A percentile compares a stretch with the other conserved stretches of the same genome.
These are phyloP conservation scores for Sebastes kiyomatsui DNA, from an alignment of 2,797 vertebrate species.

Conservation along the genomic window DNA sequence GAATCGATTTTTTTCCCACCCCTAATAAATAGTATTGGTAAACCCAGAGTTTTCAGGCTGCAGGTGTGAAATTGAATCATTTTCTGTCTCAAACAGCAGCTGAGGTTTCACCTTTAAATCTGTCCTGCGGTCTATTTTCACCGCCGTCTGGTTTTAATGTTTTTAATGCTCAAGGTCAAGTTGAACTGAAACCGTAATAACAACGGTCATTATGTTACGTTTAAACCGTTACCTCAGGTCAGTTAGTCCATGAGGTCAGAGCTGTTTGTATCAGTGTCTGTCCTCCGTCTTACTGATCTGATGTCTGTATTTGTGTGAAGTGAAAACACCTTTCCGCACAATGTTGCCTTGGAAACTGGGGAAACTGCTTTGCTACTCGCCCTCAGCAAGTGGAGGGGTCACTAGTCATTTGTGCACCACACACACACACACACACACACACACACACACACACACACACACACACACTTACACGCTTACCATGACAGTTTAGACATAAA, in stretches of 20 bases:
- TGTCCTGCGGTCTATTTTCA: neutral
- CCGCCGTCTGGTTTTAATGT: neutral
- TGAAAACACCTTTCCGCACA: constrained; percentile 5
- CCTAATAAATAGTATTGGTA: too few species aligned
- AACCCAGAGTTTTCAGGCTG: neutral
- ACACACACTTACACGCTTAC: neutral
- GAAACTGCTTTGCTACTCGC: neutral
- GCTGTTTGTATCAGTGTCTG: neutral
- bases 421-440: neutral
- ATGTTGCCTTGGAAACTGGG: constrained; percentile 65
- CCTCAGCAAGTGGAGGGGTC: constrained; percentile 30
- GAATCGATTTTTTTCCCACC: too few species aligned
- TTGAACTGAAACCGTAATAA: neutral
- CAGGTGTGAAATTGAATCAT: neutral
- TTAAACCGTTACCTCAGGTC: neutral
- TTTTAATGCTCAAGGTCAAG: neutral
- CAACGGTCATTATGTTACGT: neutral
- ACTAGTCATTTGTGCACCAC: constrained; percentile 15
- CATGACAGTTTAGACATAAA: neutral
- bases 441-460: neutral
- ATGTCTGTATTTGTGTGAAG: neutral
- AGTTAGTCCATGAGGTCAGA: neutral
- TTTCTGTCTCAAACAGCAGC: neutral
- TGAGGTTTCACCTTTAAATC: neutral
- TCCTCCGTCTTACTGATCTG: neutral